A percentile compares a stretch with the other conserved stretches of the same genome.
Conservation (phyloP, 1,140 invertebrate species). For the Temnothorax curvispinosus region DNA sequence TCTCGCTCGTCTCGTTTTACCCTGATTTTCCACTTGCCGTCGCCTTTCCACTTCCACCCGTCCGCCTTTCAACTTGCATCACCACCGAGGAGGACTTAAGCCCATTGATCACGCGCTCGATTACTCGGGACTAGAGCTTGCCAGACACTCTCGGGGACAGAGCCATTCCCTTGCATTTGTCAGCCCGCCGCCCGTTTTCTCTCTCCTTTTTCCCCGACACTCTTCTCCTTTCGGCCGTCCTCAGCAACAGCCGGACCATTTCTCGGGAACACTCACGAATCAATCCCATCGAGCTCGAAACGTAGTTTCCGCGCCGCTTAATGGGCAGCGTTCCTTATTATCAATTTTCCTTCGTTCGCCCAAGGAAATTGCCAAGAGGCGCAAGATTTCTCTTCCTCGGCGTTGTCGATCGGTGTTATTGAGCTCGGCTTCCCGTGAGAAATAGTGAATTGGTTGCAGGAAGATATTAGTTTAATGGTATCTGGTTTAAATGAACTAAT, state of each 20-base stretch:
- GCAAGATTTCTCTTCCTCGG: slow-evolving; percentile 28
- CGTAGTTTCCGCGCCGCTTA: slow-evolving; percentile 33
- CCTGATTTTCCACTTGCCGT: slow-evolving; percentile 49
- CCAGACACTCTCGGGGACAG: slow-evolving; percentile 61
- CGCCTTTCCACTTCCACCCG: slow-evolving; percentile 28
- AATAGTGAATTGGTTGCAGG: slow-evolving; percentile 20
- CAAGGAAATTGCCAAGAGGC: slow-evolving; percentile 30
- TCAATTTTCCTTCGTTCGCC: slow-evolving; percentile 32
- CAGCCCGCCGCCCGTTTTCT: not conserved
- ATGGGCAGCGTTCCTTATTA: slow-evolving; percentile 46
- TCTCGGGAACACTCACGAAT: slow-evolving; percentile 40
- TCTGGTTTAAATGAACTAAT: not conserved
- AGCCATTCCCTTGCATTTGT: slow-evolving; percentile 69
- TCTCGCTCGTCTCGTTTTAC: slow-evolving; percentile 2
- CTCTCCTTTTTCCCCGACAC: slow-evolving; percentile 33
- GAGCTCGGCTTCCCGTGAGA: slow-evolving; percentile 25
- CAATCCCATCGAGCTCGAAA: slow-evolving; percentile 44
- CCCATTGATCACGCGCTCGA: slow-evolving; percentile 73
- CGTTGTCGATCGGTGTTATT: slow-evolving; percentile 14
- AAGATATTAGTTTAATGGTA: slow-evolving; percentile 41
- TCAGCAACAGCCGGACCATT: slow-evolving; percentile 29
- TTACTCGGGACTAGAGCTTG: slow-evolving; percentile 63
- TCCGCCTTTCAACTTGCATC: slow-evolving; percentile 26
- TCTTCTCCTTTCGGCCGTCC: slow-evolving; percentile 14
- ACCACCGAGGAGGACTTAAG: slow-evolving; percentile 58